A percentile compares a stretch with the other conserved stretches of the same genome.
These are phyloP conservation scores for Zalophus californianus DNA, from an alignment of 2,797 vertebrate genomes.

Conservation along the genomic window DNA sequence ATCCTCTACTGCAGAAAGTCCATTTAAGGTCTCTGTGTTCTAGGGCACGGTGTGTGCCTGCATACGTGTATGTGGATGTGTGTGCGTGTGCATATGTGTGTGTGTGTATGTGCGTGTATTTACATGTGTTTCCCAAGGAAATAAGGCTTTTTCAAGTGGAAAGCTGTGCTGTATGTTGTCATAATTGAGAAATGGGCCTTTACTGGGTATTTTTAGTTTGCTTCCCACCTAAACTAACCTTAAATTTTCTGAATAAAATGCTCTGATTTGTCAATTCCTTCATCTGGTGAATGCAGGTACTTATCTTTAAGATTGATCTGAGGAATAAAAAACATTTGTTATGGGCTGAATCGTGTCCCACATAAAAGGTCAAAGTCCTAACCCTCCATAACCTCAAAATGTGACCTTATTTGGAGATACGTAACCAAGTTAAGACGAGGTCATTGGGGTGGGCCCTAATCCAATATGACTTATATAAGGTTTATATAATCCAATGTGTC, in stretches of 20 bases:
- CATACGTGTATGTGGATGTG: accelerated
- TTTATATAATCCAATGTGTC: background rate
- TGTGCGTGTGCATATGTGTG: no score
- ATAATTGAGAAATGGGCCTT: background rate
- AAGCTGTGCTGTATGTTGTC: background rate
- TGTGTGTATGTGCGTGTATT: accelerated
- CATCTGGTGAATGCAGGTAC: no score
- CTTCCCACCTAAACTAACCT: background rate
- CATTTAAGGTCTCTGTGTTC: background rate
- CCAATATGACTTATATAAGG: background rate
- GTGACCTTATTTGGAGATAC: background rate
- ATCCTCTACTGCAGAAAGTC: background rate
- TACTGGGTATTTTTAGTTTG: background rate
- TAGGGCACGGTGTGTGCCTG: background rate
- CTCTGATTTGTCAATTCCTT: background rate
- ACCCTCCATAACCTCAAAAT: background rate
- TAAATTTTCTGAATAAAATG: background rate
- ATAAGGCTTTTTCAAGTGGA: background rate
- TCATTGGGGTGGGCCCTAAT: background rate
- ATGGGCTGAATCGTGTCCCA: background rate
- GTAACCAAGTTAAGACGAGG: background rate
- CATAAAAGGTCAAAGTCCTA: background rate
- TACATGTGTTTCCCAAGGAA: background rate
- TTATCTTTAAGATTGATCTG: background rate
- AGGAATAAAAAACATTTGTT: background rate